Percentiles rank a stretch among this genome's conserved stretches.
Evolutionary conservation across 2,113 vertebrate genomes (phyloP).

Genomic region (Sturnira hondurensis): DNA sequence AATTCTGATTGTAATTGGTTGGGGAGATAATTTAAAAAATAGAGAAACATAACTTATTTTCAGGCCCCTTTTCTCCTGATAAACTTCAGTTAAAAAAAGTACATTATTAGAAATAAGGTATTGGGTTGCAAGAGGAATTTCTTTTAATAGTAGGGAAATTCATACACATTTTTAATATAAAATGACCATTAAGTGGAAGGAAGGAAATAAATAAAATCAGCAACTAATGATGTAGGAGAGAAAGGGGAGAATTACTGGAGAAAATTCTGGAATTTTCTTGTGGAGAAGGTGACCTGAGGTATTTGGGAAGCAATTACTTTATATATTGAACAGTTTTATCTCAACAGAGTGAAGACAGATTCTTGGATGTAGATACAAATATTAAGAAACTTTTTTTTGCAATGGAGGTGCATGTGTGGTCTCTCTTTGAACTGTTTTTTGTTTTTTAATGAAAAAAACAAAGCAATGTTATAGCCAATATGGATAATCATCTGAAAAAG

Average conservation of each 20-base stretch:
- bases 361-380: neutral
- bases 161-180: neutral
- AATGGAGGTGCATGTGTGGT: fast-evolving
- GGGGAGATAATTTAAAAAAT: neutral
- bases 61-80: no score
- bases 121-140: neutral
- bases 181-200: neutral
- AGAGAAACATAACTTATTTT: neutral
- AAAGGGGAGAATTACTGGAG: neutral
- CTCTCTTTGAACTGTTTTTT: neutral
- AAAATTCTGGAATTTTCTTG: neutral
- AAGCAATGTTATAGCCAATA: neutral
- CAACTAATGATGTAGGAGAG: neutral
- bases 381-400: neutral
- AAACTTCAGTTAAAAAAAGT: neutral
- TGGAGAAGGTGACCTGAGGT: neutral
- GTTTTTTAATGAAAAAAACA: neutral
- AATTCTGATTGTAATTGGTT: neutral
- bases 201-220: neutral
- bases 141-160: neutral
- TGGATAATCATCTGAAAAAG: neutral
- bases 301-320: neutral
- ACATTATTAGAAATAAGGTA: neutral
- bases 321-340: neutral
- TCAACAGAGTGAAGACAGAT: neutral